A percentile compares a stretch with the other conserved stretches of the same genome.
phyloP scores from a whole-genome alignment of 2,797 vertebrate genomes.

The Muraenolepis orangiensis region DNA sequence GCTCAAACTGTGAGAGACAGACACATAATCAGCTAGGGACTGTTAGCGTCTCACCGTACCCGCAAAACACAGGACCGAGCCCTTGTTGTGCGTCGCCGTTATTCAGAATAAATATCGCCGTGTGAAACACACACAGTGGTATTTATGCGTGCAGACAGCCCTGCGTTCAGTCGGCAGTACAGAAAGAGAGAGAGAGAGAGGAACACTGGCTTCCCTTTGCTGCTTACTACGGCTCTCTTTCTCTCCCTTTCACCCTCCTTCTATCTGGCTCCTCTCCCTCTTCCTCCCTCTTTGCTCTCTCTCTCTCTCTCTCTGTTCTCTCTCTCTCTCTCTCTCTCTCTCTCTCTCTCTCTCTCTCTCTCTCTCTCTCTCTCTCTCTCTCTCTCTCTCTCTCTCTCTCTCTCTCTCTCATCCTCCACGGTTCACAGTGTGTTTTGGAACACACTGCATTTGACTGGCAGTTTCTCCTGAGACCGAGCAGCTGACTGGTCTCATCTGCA shows the following conservation, averaged over 20 bases:
- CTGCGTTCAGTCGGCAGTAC: conserved; percentile 68
- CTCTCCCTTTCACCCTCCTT: conserved; percentile 32
- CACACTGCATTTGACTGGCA: conserved; percentile 75
- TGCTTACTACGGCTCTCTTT: conserved; percentile 51
- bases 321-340: conserved; percentile 22
- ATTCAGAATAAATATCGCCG: conserved; percentile 71
- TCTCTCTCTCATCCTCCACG: conserved; percentile 53
- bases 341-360: conserved; percentile 16
- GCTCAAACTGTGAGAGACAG: conserved; percentile 80
- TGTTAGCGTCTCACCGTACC: conserved; percentile 69
- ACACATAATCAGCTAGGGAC: conserved; percentile 80
- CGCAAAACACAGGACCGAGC: conserved; percentile 71
- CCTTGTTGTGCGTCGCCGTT: conserved; percentile 69
- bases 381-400: conserved; percentile 17
- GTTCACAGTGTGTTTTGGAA: conserved; percentile 70
- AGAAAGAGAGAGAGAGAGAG: conserved; percentile 18
- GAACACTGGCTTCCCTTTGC: not conserved
- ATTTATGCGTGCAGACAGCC: conserved; percentile 63
- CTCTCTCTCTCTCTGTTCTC: conserved; percentile 3
- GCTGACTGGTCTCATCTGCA: conserved; percentile 77
- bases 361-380: conserved; percentile 6
- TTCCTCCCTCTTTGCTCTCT: conserved; percentile 14
- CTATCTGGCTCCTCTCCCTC: conserved; percentile 33
- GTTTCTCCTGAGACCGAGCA: conserved; percentile 73
- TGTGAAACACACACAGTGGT: conserved; percentile 65